Conservation (phyloP, 1,140 invertebrate species). For the Apis dorsata region DNA sequence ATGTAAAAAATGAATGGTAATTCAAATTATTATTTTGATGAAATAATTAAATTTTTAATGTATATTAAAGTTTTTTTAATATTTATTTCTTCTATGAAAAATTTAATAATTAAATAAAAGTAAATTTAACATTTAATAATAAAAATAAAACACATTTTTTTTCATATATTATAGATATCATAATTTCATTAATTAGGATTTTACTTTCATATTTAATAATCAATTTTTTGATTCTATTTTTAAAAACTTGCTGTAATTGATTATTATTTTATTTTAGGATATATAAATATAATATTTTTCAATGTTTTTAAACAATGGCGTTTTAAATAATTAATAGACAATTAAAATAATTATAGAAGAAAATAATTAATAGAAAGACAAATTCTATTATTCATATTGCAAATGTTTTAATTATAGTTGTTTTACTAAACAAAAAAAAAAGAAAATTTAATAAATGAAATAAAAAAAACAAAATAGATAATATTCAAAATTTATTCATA, state of each 20-base stretch:
- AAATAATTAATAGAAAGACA: background rate
- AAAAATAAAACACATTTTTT: background rate
- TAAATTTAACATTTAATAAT: no score
- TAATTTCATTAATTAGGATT: background rate
- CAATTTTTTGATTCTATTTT: background rate
- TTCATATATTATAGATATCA: background rate
- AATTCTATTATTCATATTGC: background rate
- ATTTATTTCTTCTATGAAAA: background rate
- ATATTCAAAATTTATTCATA: conserved; percentile 15
- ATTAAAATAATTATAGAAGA: no score
- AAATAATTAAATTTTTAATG: no score
- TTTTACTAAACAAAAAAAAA: background rate
- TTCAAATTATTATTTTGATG: no score
- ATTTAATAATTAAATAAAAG: background rate
- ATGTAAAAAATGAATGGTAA: no score
- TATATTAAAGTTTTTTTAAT: background rate
- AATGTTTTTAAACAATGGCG: background rate
- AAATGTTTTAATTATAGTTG: background rate
- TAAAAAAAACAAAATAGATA: conserved; percentile 4
- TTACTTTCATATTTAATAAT: background rate
- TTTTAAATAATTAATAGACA: background rate
- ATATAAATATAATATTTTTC: background rate
- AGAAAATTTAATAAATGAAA: background rate
- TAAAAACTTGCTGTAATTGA: background rate
- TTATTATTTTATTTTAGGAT: background rate